Percentiles rank a stretch among this genome's conserved stretches.
Conservation (phyloP, 2,888 invertebrate genomes). For the Leptopterna dolabrata region DNA sequence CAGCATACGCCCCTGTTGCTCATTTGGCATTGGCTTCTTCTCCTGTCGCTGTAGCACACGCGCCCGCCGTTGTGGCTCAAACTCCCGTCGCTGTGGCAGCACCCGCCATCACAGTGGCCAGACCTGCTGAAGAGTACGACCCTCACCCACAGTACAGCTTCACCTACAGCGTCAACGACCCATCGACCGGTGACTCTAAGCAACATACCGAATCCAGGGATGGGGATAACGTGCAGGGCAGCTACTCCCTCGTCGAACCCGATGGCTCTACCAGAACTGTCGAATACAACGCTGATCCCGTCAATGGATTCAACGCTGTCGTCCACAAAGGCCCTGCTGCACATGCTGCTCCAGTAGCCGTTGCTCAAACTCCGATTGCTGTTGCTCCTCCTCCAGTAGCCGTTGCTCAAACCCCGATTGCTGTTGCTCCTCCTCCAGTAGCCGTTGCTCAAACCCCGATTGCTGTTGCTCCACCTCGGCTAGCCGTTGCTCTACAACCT, state of each 20-base stretch:
- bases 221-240: slow-evolving; percentile 61
- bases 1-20: neutral
- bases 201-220: slow-evolving; percentile 63
- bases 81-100: neutral
- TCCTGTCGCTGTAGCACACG: neutral
- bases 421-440: slow-evolving; percentile 40
- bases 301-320: slow-evolving; percentile 63
- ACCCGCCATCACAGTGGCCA: slow-evolving; percentile 5
- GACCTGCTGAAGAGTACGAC: slow-evolving; percentile 60
- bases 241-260: slow-evolving; percentile 46
- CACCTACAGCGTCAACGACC: slow-evolving; percentile 63
- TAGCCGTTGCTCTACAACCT: neutral
- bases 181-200: slow-evolving; percentile 64
- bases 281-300: slow-evolving; percentile 63
- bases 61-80: neutral
- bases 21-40: neutral
- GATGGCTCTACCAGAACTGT: slow-evolving; percentile 61
- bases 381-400: slow-evolving; percentile 54
- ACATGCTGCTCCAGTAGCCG: slow-evolving; percentile 3
- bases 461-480: neutral
- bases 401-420: neutral
- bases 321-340: slow-evolving; percentile 56
- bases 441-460: neutral
- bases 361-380: slow-evolving; percentile 43
- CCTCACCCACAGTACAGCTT: slow-evolving; percentile 63